Conservation (phyloP, 2,113 vertebrate species). For the Microcebus lehilahytsara region DNA sequence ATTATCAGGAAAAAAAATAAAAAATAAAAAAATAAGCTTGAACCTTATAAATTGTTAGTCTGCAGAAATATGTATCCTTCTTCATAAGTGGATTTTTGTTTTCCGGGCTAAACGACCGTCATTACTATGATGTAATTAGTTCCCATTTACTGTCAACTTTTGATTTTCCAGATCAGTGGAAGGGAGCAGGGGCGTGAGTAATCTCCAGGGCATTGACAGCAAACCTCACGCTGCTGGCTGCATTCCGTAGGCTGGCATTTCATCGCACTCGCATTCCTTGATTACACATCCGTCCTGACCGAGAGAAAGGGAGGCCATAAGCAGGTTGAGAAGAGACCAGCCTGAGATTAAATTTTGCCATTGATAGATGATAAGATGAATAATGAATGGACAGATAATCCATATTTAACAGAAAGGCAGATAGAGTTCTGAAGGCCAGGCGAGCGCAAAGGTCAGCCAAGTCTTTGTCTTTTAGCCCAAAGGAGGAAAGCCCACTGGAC, state of each 20-base stretch:
- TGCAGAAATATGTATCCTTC: background rate
- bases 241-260: background rate
- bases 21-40: background rate
- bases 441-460: background rate
- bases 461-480: background rate
- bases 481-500: background rate
- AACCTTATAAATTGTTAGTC: background rate
- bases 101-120: conserved; percentile 7
- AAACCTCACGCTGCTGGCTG: background rate
- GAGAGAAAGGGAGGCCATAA: background rate
- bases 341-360: conserved; percentile 48
- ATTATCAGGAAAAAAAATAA: background rate
- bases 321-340: background rate
- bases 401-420: conserved; percentile 32
- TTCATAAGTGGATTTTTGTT: background rate
- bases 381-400: conserved; percentile 60
- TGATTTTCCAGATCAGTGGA: conserved; percentile 50
- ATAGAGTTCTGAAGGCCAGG: conserved; percentile 13
- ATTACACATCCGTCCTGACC: background rate
- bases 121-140: conserved; percentile 1
- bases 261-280: conserved; percentile 5
- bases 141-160: background rate
- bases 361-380: conserved; percentile 47
- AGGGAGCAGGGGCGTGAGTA: background rate
- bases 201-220: background rate